A percentile compares a stretch with the other conserved stretches of the same genome.
These are phyloP conservation scores for Macrosoma leucophasiata DNA, from an alignment of 2,888 invertebrate genomes.

Conservation along the genomic window DNA sequence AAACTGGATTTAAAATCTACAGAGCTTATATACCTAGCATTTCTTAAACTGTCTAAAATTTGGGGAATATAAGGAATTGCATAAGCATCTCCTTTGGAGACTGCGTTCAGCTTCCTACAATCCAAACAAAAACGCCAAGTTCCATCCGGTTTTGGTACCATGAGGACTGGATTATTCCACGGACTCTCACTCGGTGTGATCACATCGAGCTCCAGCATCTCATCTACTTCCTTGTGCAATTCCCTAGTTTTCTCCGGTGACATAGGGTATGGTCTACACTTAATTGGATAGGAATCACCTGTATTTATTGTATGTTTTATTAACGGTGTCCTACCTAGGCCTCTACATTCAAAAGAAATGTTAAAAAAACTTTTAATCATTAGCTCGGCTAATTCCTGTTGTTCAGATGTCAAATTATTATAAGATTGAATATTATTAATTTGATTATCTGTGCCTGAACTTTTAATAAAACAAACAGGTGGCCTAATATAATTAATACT, in stretches of 20 bases:
- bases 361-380: too few relatives aligned
- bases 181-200: constrained; percentile 10
- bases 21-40: constrained; percentile 14
- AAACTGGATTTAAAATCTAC: constrained; percentile 32
- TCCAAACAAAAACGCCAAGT: constrained; percentile 18
- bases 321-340: constrained; percentile 14
- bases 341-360: too few relatives aligned
- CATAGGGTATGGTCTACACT: constrained; percentile 12
- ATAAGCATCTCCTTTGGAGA: constrained; percentile 18
- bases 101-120: constrained; percentile 14
- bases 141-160: constrained; percentile 11
- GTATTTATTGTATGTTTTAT: constrained; percentile 15
- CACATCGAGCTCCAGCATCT: constrained; percentile 12
- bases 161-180: constrained; percentile 9
- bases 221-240: constrained; percentile 10
- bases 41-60: constrained; percentile 15
- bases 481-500: too few relatives aligned
- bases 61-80: constrained; percentile 14
- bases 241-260: constrained; percentile 12
- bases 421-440: too few relatives aligned
- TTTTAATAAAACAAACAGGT: too few relatives aligned
- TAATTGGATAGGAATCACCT: constrained; percentile 7
- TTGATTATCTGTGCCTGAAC: too few relatives aligned
- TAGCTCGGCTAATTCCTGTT: too few relatives aligned
- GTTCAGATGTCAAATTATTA: too few relatives aligned